A percentile compares a stretch with the other conserved stretches of the same genome.
phyloP scores from a whole-genome alignment of 2,113 vertebrate genomes.

The Tapirus terrestris region DNA sequence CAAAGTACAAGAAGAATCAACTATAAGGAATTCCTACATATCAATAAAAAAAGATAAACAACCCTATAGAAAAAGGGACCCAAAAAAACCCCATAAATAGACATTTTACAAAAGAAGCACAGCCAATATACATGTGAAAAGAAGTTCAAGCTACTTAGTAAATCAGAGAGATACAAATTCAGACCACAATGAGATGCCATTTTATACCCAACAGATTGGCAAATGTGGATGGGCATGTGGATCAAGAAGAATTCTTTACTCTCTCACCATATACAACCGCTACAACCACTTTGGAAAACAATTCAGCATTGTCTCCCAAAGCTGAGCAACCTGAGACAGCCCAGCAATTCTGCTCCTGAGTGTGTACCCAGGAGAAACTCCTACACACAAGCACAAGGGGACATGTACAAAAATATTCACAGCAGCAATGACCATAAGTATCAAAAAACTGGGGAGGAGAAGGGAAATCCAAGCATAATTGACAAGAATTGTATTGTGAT shows the following conservation, averaged over 20 bases:
- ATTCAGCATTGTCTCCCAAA: background rate
- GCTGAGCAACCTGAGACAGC: background rate
- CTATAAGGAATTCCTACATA: background rate
- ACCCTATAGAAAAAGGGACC: background rate
- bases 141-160: background rate
- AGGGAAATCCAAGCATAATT: background rate
- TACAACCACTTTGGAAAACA: background rate
- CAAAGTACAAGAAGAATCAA: background rate
- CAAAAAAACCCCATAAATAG: background rate
- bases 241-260: background rate
- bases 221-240: background rate
- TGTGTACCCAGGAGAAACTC: background rate
- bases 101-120: background rate
- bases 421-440: background rate
- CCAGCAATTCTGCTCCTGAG: background rate
- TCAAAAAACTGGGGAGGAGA: background rate
- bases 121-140: background rate
- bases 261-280: background rate
- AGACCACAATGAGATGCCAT: background rate
- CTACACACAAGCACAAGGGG: background rate
- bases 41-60: background rate
- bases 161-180: background rate
- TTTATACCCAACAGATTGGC: background rate
- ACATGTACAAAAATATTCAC: background rate
- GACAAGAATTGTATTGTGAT: background rate